Base-by-base conservation (phyloP, 2,888 invertebrate genomes). In the Hirtodrosophila cameraria region DNA sequence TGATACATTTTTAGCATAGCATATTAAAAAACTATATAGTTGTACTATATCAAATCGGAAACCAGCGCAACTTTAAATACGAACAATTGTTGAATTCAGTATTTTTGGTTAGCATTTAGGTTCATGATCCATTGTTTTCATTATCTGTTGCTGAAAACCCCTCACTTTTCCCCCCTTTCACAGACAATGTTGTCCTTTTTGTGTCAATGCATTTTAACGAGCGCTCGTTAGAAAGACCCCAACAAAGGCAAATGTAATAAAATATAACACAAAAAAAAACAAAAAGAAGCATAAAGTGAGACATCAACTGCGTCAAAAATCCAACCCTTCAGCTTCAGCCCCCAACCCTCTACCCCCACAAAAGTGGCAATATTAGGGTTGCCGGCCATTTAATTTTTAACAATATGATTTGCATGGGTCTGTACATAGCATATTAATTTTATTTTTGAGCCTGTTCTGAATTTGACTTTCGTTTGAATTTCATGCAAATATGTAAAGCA, bases 91-190 rank as follows among this genome's bases (percentile, higher is more conserved):
- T 80, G 64, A 73, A 73, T 75, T 62, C 79, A 72, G 82, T 72
- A 67, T 84, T 77, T 60, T 50, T 33, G 36, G 64, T 81, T n/a
- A 71, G 71, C 81, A 53, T 81, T n/a, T 74, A 81, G 79, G 63
- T 75, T 73, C 73, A 73, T 82, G 79, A 76, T 75, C 76, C 86
- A 80, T 85, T 85, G 83, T 78, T 79, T 82, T 55, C 64, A 85
- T 80, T 82, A 80, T 80, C 80, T 74, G 86, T 83, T 81, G 80
- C 83, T 75, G 55, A 13, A 20, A 27, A 13, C 31, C 31, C 25
- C 11, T 9, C 2, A 38, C 11, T 5, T 25, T 6, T 7, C 20
- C 16, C 45, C 15, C 30, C 7, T 23, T 23, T 23, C 28, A 23
- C 65, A 23, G 63, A 64, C 80, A 79, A 73, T 69, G 80, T 82